phyloP scores from a whole-genome alignment of 1,140 invertebrate genomes.

The Maconellicoccus hirsutus region DNA sequence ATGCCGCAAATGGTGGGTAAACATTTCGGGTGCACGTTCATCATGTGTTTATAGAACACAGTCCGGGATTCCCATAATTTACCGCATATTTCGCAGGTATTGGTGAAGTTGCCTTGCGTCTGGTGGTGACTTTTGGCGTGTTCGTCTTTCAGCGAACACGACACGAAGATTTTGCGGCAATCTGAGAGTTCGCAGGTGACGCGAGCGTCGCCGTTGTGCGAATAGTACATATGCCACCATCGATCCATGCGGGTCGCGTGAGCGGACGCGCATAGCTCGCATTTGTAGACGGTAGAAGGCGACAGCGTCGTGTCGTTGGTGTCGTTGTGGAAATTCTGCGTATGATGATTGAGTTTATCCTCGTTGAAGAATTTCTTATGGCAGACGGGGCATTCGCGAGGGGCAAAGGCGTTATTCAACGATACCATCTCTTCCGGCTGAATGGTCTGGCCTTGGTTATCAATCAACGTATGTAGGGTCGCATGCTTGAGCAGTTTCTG shows the following conservation, averaged over 20 bases:
- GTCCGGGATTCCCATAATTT: constrained; percentile 43
- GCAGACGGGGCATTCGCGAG: constrained; percentile 37
- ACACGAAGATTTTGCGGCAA: constrained; percentile 42
- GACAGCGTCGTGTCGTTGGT: constrained; percentile 24
- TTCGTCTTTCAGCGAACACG: constrained; percentile 38
- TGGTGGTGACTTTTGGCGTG: constrained; percentile 38
- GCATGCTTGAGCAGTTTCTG: constrained; percentile 46
- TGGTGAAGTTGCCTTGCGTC: constrained; percentile 37
- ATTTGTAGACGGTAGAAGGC: constrained; percentile 39
- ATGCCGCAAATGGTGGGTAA: constrained; percentile 44
- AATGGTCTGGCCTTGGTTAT: constrained; percentile 35
- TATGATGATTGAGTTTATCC: constrained; percentile 40
- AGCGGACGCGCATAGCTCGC: constrained; percentile 41
- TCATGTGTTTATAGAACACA: constrained; percentile 45
- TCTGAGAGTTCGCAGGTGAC: constrained; percentile 37
- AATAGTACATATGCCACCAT: constrained; percentile 40
- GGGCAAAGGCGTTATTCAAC: constrained; percentile 34
- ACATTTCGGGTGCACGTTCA: constrained; percentile 42
- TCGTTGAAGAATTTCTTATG: constrained; percentile 40
- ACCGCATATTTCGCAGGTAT: constrained; percentile 38
- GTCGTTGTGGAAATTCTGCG: constrained; percentile 37
- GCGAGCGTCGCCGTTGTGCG: constrained; percentile 36
- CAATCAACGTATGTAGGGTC: constrained; percentile 41
- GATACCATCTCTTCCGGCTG: constrained; percentile 43
- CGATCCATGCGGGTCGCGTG: constrained; percentile 42